Evolutionary conservation across 2,113 vertebrate genomes (phyloP).

Genomic region (Gila orcuttii): DNA sequence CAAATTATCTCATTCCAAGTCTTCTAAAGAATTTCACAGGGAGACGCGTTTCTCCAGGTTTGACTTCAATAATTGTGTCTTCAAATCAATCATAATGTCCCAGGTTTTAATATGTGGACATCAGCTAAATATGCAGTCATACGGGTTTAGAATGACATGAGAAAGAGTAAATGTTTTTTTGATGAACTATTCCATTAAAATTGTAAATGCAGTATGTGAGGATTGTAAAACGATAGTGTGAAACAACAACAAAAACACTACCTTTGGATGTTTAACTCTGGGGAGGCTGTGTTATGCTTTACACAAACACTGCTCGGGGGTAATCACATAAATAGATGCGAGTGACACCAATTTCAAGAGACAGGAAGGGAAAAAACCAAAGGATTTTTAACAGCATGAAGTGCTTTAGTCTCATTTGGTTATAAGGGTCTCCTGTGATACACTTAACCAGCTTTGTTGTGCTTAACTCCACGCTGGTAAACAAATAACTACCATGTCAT

Average conservation of each 20-base stretch:
- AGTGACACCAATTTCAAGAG: slow-evolving; percentile 36
- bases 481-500: slow-evolving; percentile 28
- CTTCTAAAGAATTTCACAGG: neutral
- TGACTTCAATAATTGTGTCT: neutral
- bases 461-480: slow-evolving; percentile 29
- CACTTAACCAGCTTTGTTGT: slow-evolving; percentile 14
- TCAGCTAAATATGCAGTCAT: neutral
- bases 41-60: neutral
- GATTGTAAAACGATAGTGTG: neutral
- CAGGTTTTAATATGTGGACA: neutral
- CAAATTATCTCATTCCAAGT: neutral
- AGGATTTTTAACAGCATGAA: neutral
- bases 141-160: neutral
- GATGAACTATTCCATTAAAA: neutral
- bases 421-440: slow-evolving; percentile 19
- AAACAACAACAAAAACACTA: neutral
- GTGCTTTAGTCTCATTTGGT: neutral
- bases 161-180: neutral
- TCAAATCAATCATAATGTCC: slow-evolving; percentile 4
- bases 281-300: slow-evolving; percentile 10
- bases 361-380: slow-evolving; percentile 11
- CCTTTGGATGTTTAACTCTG: slow-evolving; percentile 7
- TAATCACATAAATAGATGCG: slow-evolving; percentile 37
- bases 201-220: neutral
- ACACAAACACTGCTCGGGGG: slow-evolving; percentile 3